phyloP scores from a whole-genome alignment of 2,113 vertebrate species.

The Asarcornis scutulata region DNA sequence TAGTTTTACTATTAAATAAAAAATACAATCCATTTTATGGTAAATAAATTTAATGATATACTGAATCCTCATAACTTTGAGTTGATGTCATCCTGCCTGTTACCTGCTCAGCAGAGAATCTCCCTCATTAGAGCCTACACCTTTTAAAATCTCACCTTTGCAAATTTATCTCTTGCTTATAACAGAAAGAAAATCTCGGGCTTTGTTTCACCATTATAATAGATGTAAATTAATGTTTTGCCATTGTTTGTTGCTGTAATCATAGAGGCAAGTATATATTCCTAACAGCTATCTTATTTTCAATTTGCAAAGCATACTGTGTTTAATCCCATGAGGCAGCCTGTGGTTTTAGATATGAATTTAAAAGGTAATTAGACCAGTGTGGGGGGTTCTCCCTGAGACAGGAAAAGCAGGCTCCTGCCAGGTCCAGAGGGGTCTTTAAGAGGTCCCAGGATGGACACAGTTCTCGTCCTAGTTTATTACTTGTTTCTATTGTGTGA shows the following conservation, averaged over 20 bases:
- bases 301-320: slow-evolving; percentile 88
- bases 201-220: slow-evolving; percentile 74
- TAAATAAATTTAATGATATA: slow-evolving; percentile 61
- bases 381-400: slow-evolving; percentile 66
- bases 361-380: slow-evolving; percentile 88
- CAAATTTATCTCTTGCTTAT: slow-evolving; percentile 50
- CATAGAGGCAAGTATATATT: slow-evolving; percentile 79
- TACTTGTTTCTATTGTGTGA: slow-evolving; percentile 68
- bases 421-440: slow-evolving; percentile 80
- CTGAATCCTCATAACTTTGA: slow-evolving; percentile 42
- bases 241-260: slow-evolving; percentile 81
- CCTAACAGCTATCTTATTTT: slow-evolving; percentile 89
- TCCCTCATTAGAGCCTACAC: slow-evolving; percentile 31
- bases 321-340: slow-evolving; percentile 84
- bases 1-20: slow-evolving; percentile 20
- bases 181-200: slow-evolving; percentile 33
- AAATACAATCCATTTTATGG: slow-evolving; percentile 4
- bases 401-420: slow-evolving; percentile 65
- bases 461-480: slow-evolving; percentile 55
- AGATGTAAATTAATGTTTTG: slow-evolving; percentile 86
- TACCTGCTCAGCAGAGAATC: background rate
- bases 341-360: slow-evolving; percentile 84
- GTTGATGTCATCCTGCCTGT: slow-evolving; percentile 22
- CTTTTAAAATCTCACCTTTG: slow-evolving; percentile 63
- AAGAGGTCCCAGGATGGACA: slow-evolving; percentile 70